Conservation (phyloP, 2,797 vertebrate species). For the Arvicola amphibius region DNA sequence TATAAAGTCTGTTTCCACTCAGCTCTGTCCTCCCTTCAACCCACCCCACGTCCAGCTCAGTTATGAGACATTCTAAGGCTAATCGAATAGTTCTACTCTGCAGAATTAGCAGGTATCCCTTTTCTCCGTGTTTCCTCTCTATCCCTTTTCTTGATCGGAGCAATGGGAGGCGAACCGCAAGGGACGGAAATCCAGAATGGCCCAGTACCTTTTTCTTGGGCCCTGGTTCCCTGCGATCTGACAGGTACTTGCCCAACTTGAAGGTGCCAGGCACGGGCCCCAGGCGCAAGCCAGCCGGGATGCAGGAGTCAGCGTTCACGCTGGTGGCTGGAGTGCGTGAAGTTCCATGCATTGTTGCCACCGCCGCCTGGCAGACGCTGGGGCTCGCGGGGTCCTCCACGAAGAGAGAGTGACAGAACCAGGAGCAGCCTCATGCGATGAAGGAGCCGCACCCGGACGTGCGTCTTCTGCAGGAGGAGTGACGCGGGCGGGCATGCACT, state of each 20-base stretch:
- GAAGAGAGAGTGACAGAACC: conserved; percentile 86
- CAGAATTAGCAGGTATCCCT: conserved; percentile 25
- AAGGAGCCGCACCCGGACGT: conserved; percentile 90
- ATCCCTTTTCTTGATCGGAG: neutral
- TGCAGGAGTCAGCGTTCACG: conserved; percentile 95
- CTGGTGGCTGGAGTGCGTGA: conserved; percentile 92
- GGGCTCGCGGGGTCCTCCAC: conserved; percentile 90
- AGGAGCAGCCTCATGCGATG: conserved; percentile 48
- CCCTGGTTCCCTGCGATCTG: conserved; percentile 96
- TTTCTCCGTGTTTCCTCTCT: neutral
- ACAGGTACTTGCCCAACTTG: conserved; percentile 97
- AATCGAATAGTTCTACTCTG: neutral
- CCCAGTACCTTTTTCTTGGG: conserved; percentile 95
- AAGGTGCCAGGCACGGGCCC: conserved; percentile 94
- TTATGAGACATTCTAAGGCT: neutral
- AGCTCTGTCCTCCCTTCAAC: neutral
- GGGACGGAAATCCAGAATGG: conserved; percentile 34
- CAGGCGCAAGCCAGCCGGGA: conserved; percentile 95
- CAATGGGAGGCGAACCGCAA: neutral
- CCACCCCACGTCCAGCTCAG: neutral
- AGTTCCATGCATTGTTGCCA: conserved; percentile 91
- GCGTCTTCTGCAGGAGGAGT: conserved; percentile 95
- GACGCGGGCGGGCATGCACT: conserved; percentile 91
- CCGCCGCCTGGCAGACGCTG: conserved; percentile 85
- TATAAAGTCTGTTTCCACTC: neutral